phyloP scores from a whole-genome alignment of 1,140 invertebrate genomes.

The Araneus ventricosus region DNA sequence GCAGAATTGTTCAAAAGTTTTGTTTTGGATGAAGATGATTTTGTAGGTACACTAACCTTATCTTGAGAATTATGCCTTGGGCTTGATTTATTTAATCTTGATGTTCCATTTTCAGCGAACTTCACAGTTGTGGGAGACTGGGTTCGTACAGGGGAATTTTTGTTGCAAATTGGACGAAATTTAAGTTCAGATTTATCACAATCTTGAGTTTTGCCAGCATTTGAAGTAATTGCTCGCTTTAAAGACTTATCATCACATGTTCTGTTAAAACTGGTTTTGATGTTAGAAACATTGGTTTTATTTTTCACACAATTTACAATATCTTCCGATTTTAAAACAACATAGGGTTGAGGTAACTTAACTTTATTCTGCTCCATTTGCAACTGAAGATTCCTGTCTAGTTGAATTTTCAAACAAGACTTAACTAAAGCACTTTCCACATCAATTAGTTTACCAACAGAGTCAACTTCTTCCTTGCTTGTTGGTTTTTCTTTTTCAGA shows the following conservation, averaged over 20 bases:
- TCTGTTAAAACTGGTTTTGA: background rate
- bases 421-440: background rate
- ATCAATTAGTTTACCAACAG: background rate
- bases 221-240: background rate
- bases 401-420: background rate
- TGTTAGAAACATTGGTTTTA: background rate
- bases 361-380: slow-evolving; percentile 23
- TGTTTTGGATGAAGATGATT: slow-evolving; percentile 24
- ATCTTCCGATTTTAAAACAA: slow-evolving; percentile 54
- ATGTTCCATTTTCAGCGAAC: slow-evolving; percentile 17
- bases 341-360: slow-evolving; percentile 35
- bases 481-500: background rate
- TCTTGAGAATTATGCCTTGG: slow-evolving; percentile 30
- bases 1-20: slow-evolving; percentile 33
- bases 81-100: slow-evolving; percentile 30
- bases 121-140: slow-evolving; percentile 26
- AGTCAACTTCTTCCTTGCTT: background rate
- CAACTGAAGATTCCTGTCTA: slow-evolving; percentile 4
- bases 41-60: background rate
- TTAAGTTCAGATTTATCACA: slow-evolving; percentile 49
- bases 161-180: slow-evolving; percentile 12
- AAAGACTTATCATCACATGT: background rate
- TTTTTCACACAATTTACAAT: slow-evolving; percentile 48
- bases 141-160: slow-evolving; percentile 50
- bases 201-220: background rate